Evolutionary conservation across 2,888 invertebrate species (phyloP).

Genomic region (Therioaphis trifolii): DNA sequence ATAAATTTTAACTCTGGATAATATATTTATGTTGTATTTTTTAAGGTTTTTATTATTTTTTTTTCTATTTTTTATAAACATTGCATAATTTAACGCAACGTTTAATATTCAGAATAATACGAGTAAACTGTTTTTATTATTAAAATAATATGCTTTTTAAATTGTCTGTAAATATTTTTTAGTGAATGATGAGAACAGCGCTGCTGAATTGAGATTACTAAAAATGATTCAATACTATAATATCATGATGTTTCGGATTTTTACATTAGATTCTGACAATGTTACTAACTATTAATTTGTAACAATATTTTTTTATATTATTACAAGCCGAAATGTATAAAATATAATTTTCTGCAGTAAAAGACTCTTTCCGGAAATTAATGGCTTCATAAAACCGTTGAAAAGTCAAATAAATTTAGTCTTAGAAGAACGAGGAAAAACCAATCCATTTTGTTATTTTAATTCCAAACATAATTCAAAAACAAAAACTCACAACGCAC

Average conservation of each 20-base stretch:
- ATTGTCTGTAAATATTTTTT: background rate
- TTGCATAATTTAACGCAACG: background rate
- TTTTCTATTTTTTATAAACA: slow-evolving; percentile 19
- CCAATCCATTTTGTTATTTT: background rate
- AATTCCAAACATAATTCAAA: background rate
- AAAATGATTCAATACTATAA: background rate
- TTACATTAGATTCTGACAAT: background rate
- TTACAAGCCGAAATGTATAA: background rate
- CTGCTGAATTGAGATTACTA: background rate
- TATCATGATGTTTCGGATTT: background rate
- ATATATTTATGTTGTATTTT: background rate
- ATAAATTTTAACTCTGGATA: background rate
- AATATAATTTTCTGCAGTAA: background rate
- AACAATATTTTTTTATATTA: background rate
- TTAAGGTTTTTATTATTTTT: too few relatives aligned
- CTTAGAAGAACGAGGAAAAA: background rate
- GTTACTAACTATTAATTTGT: background rate
- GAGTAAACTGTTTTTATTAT: background rate
- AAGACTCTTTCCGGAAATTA: slow-evolving; percentile 2
- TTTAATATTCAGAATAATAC: slow-evolving; percentile 15
- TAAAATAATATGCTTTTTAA: background rate
- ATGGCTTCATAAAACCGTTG: background rate
- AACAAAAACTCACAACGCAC: background rate
- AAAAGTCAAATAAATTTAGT: background rate
- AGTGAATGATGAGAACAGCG: background rate